These are phyloP conservation scores for Scaptomyza cyrtandrae DNA, from an alignment of 2,888 invertebrate genomes.

Conservation along the genomic window DNA sequence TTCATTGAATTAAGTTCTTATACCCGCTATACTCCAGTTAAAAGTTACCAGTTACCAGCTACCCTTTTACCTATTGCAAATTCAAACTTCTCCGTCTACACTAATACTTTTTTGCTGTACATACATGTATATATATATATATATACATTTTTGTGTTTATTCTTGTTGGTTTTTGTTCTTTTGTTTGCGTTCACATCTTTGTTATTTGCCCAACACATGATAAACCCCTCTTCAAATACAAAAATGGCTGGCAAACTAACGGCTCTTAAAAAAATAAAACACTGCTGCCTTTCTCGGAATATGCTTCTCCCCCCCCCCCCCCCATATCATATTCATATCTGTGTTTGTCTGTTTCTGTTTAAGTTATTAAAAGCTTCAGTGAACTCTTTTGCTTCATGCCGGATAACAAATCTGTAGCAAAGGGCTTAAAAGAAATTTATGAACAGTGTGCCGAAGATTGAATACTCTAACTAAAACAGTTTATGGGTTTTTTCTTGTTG, in stretches of 20 bases:
- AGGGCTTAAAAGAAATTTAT: neutral
- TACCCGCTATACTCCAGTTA: constrained; percentile 4
- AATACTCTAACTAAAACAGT: neutral
- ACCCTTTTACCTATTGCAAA: too few species aligned
- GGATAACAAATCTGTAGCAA: neutral
- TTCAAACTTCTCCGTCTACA: constrained; percentile 13
- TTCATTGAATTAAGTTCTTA: constrained; percentile 42
- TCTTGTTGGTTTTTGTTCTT: neutral
- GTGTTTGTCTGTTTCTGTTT: neutral
- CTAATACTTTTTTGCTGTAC: constrained; percentile 4
- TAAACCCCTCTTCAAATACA: constrained; percentile 1
- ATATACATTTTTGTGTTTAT: constrained; percentile 8
- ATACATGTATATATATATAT: neutral
- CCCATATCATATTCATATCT: neutral
- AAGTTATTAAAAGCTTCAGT: neutral
- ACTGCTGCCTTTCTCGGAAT: too few species aligned
- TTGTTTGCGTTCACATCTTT: constrained; percentile 18
- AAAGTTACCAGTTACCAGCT: neutral
- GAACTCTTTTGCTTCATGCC: neutral
- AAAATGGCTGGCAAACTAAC: too few species aligned
- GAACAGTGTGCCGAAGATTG: neutral
- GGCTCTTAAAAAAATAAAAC: too few species aligned
- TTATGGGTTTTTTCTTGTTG: neutral
- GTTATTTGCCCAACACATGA: constrained; percentile 25
- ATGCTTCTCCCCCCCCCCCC: neutral